A percentile compares a stretch with the other conserved stretches of the same genome.
phyloP scores from a whole-genome alignment of 1,140 invertebrate genomes.

The Popillia japonica region DNA sequence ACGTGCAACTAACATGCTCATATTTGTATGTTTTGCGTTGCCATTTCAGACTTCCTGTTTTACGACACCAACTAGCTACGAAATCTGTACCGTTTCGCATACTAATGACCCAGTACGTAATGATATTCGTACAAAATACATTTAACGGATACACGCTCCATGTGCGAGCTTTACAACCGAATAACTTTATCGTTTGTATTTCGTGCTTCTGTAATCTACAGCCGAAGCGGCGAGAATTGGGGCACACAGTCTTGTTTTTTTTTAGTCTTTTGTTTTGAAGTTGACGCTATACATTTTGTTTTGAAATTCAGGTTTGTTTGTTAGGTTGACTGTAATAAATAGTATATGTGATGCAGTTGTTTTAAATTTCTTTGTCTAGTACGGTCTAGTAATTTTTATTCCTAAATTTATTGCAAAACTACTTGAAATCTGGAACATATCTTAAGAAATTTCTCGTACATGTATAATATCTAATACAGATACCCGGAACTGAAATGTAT shows the following conservation, averaged over 20 bases:
- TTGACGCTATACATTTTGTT: not conserved
- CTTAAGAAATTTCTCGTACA: no score
- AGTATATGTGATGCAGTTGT: no score
- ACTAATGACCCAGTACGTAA: constrained; percentile 21
- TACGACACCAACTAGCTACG: constrained; percentile 28
- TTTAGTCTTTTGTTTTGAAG: not conserved
- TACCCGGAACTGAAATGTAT: no score
- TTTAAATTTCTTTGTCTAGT: no score
- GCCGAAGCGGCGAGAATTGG: not conserved
- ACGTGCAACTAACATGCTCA: constrained; percentile 16
- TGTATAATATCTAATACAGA: no score
- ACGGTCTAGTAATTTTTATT: no score
- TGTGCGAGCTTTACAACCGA: not conserved
- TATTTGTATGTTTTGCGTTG: constrained; percentile 34
- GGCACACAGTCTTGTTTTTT: not conserved
- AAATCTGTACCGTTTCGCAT: constrained; percentile 19
- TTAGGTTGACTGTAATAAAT: no score
- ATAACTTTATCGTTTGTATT: constrained; percentile 5
- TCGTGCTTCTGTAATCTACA: not conserved
- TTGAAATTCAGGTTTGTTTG: not conserved
- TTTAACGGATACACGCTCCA: constrained; percentile 9
- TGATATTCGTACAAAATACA: not conserved
- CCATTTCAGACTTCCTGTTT: constrained; percentile 31
- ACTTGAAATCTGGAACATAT: no score
- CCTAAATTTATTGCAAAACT: no score